phyloP scores from a whole-genome alignment of 2,888 invertebrate species.

The Nowickia ferox region DNA sequence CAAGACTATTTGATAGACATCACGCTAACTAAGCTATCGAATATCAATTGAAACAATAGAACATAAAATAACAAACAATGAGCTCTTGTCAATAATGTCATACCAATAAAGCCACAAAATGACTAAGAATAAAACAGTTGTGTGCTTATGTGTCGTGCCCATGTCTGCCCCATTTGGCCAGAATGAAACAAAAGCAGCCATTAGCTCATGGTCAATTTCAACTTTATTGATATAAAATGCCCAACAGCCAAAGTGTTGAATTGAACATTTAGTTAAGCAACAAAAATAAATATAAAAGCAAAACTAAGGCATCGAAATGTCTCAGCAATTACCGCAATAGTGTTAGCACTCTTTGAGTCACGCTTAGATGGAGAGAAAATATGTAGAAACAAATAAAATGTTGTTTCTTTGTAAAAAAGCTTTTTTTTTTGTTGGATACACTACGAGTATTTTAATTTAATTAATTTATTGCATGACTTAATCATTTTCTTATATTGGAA shows the following conservation, averaged over 20 bases:
- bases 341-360: neutral
- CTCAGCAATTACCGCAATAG: constrained; percentile 57
- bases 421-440: too few species aligned
- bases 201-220: constrained; percentile 57
- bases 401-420: too few species aligned
- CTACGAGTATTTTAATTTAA: too few species aligned
- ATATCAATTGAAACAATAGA: constrained; percentile 63
- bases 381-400: too few species aligned
- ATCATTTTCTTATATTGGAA: too few species aligned
- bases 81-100: constrained; percentile 53
- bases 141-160: too few species aligned
- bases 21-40: constrained; percentile 68
- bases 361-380: neutral
- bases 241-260: constrained; percentile 68
- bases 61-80: constrained; percentile 28
- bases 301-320: constrained; percentile 52
- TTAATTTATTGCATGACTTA: too few species aligned
- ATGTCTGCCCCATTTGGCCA: constrained; percentile 12
- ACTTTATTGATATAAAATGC: constrained; percentile 64
- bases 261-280: constrained; percentile 42
- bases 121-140: neutral
- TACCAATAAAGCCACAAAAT: constrained; percentile 39
- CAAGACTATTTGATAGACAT: constrained; percentile 50
- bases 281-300: constrained; percentile 12
- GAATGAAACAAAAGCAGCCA: constrained; percentile 24